Evolutionary conservation across 64 coral and sea anemone species (phyloP), one percentile per base, ranked within the genome.

Genomic region (Orbicella faveolata): DNA sequence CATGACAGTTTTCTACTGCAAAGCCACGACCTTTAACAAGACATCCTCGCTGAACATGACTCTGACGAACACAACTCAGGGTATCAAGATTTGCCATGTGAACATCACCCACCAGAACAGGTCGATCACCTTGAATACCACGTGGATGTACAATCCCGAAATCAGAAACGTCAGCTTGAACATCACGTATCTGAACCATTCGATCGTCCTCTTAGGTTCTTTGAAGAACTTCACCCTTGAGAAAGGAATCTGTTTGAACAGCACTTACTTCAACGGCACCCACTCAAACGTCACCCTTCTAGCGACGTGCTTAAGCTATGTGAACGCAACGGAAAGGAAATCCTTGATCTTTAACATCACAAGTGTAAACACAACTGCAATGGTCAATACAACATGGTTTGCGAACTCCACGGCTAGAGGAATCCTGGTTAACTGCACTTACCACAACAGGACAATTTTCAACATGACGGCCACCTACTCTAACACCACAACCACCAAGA

Each of bases 341-440:
- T 88, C 89, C 8, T 75, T 95, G 10, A 12, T 95, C 13, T 89
- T 73, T 79, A 92, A 95, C 61, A n/a, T 95, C 11, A 95, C 89
- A 11, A 88, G 77, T 36, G 62, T 76, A 51, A 89, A 95, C 73
- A 89, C 77, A 75, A 95, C 94, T 23, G 41, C 82, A 0, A 89
- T 57, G 16, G 15, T 95, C 13, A 92, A 92, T 44, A 89, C 89
- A 55, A 95, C 94, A 36, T 95, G 94, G 94, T 83, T 95, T 89
- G 37, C n/a, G 23, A 37, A 81, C 23, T 64, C 84, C 68, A 77
- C 52, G 18, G 34, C 82, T 6, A 77, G 53, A 67, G 74, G 87
- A 18, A 59, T 95, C 12, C 21, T 92, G 12, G 70, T 95, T 3
- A 95, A 95, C 74, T 95, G 90, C 63, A 92, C 79, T 2, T 95